Evolutionary conservation across 2,113 vertebrate species (phyloP), one percentile per base, ranked within the genome.

Genomic region (Gyps fulvus): DNA sequence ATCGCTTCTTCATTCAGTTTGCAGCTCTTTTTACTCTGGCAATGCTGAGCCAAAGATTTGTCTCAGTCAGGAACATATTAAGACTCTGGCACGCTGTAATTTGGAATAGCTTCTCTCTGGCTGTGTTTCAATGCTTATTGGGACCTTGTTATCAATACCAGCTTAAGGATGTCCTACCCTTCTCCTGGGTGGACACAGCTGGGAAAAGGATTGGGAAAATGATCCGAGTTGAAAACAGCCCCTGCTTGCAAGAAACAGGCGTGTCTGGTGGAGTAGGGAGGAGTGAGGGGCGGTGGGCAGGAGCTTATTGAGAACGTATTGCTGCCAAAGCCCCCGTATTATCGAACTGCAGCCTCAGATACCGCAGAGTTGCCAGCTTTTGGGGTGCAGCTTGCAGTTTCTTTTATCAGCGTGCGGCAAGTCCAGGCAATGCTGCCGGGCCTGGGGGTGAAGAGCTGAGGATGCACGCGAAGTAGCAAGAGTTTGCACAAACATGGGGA

Each of bases 41-140:
- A 55, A 2, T 52, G n/a, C 47, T 72, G 52, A 91, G 69, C 47
- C 52, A 62, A 91, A 89, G 79, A 80, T 83, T 94, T 85, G 27
- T 88, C 70, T 96, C 90, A 71, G 84, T 90, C 73, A 62, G 92
- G 70, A 96, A 77, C 82, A 43, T 52, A 87, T 88, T 94, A 91
- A 94, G 63, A 65, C 58, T 83, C 66, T 87, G 78, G 91, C 78
- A 77, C 4, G 7, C 36, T 88, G 52, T 76, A n/a, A 77, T 87
- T 96, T 90, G 74, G 78, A 91, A 88, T 69, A 80, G 70, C 58
- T 95, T 90, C 45, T 52, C 49, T 6, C 10, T 91, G 91, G 47
- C 74, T 82, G 10, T 76, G 36, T 82, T 91, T 91, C 82, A 91
- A 9, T 42, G 45, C 71, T 89, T 85, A 65, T 65, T 72, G 84